Base-by-base conservation (phyloP, 1,140 invertebrate species). In the Oedothorax gibbosus region DNA sequence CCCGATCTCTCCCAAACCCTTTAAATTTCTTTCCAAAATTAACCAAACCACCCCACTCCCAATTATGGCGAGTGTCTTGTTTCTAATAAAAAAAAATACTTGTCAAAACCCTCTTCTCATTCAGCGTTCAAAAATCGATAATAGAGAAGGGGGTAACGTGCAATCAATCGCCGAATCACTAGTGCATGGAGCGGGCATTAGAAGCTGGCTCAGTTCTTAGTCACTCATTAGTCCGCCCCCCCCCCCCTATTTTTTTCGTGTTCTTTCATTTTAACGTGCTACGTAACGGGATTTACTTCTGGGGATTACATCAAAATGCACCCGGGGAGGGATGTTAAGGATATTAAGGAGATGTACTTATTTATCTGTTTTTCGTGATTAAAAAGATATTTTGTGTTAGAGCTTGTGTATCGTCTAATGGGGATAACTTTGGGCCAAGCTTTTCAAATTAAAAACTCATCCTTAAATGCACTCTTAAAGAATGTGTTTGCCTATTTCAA, bases 261-360 rank as follows among this genome's bases (percentile, higher is more conserved):
- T 35, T 35, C 35, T 35, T 35, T 35, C 35, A 35, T 35, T 35
- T 35, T 35, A 35, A 35, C 35, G 15, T 62, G 10, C 49, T 20
- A 71, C 68, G n/a, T 71, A 76, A 84, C 66, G 81, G 81, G 62
- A 68, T 84, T 68, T 81, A 51, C 56, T 76, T 62, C 8, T 68
- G 81, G 76, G 81, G 71, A 84, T 84, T 84, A 76, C 21, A 84
- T 76, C 81, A 84, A 76, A 76, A 84, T 84, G 69, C 81, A 84
- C 60, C 81, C 71, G n/a, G 50, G 65, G 50, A 71, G 35, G 5
- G 35, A 35, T 35, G 35, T 35, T 35, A 35, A 35, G 5, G 35
- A 35, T 35, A 35, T 1, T 35, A 35, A 35, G 35, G 35, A 5
- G 5, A 5, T 2, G 35, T 35, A 2, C 2, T 35, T 35, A 5